Percentiles rank a stretch among this genome's conserved stretches.
These are phyloP conservation scores for Tetrao urogallus DNA, from an alignment of 2,113 vertebrate species.

Conservation along the genomic window DNA sequence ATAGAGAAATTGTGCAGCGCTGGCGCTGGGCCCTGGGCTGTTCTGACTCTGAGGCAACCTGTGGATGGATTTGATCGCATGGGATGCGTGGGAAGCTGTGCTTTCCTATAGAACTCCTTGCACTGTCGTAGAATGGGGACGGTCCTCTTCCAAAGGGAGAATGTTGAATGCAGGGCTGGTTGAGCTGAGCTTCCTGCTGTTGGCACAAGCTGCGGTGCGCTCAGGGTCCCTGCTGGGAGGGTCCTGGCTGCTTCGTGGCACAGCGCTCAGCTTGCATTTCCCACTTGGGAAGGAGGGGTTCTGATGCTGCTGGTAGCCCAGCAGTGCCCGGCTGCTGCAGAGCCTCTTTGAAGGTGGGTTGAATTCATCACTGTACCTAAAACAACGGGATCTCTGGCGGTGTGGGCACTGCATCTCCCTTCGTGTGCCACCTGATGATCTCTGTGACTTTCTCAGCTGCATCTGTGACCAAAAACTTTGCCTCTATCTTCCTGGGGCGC, in stretches of 20 bases:
- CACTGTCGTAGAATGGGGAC: neutral
- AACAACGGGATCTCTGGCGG: slow-evolving; percentile 2
- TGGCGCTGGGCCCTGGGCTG: neutral
- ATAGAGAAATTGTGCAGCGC: neutral
- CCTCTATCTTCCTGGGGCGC: neutral
- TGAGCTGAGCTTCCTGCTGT: rapidly evolving
- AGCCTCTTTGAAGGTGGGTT: neutral
- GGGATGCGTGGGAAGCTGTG: neutral
- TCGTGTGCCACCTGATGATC: neutral
- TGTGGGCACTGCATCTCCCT: neutral
- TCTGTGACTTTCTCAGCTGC: neutral
- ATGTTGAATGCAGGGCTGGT: neutral
- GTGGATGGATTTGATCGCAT: neutral
- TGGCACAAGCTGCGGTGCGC: neutral
- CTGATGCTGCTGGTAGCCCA: neutral
- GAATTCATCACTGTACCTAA: neutral
- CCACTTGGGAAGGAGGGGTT: neutral
- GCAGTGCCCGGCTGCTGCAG: neutral
- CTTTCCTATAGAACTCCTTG: neutral
- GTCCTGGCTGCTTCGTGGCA: neutral
- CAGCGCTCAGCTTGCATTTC: neutral
- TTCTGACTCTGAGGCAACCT: neutral
- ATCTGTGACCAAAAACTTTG: slow-evolving; percentile 18
- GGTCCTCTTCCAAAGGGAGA: neutral
- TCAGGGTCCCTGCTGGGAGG: neutral